Percentiles rank a stretch among this genome's conserved stretches.
phyloP scores from a whole-genome alignment of 2,113 vertebrate genomes.

The Perca schrenkii region DNA sequence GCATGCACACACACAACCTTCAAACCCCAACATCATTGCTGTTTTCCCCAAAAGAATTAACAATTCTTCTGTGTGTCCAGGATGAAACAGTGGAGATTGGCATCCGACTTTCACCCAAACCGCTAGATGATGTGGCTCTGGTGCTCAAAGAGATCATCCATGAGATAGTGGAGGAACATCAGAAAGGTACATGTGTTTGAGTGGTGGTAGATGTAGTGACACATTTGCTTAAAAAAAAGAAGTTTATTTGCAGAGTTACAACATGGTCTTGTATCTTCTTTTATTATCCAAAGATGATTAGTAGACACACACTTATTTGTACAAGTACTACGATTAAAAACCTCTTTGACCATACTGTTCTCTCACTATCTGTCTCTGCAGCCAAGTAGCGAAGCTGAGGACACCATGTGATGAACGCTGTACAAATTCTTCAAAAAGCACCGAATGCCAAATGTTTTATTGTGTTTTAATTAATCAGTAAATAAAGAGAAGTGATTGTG shows the following conservation, averaged over 20 bases:
- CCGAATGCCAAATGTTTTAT: constrained; percentile 54
- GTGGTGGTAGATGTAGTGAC: not conserved
- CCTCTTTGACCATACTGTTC: constrained; percentile 6
- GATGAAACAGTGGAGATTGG: constrained; percentile 73
- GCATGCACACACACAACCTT: not conserved
- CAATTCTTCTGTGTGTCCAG: constrained; percentile 46
- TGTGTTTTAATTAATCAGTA: constrained; percentile 65
- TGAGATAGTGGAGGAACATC: constrained; percentile 64
- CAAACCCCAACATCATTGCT: not conserved
- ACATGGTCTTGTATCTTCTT: not conserved
- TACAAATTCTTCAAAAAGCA: constrained; percentile 61
- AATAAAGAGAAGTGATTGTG: constrained; percentile 73
- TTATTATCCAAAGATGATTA: constrained; percentile 26
- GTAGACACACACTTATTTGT: not conserved
- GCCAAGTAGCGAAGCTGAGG: constrained; percentile 51
- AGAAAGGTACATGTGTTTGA: constrained; percentile 63
- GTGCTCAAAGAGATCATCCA: constrained; percentile 75
- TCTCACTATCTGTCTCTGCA: constrained; percentile 53
- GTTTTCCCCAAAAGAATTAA: not conserved
- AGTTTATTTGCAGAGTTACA: not conserved
- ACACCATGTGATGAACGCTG: constrained; percentile 21
- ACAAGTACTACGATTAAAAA: constrained; percentile 16
- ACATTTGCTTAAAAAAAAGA: not conserved
- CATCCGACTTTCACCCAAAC: constrained; percentile 71
- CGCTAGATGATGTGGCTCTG: constrained; percentile 69